Conservation (phyloP, 2,797 vertebrate genomes). For the Halcyon smyrnensis region DNA sequence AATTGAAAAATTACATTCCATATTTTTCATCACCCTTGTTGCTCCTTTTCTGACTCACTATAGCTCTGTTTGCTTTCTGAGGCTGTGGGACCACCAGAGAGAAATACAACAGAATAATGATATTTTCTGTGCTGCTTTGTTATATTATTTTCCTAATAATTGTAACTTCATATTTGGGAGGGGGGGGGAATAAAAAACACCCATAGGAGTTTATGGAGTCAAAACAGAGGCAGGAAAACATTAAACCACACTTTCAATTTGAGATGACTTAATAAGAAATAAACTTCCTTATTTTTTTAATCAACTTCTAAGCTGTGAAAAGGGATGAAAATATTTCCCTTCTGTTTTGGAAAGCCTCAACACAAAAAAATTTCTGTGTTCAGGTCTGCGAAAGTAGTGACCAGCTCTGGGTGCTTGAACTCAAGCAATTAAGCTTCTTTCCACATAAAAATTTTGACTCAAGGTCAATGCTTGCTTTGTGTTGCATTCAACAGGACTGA, state of each 20-base stretch:
- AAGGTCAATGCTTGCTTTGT: not conserved
- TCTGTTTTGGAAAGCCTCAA: not conserved
- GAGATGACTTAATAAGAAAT: not conserved
- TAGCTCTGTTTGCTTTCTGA: not conserved
- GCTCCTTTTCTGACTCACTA: not conserved
- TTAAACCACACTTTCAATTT: not conserved
- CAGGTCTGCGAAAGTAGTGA: not conserved
- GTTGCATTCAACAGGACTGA: not conserved
- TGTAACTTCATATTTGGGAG: not conserved
- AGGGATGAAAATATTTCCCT: not conserved
- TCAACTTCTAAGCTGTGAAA: not conserved
- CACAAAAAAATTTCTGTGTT: not conserved
- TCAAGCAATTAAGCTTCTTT: not conserved
- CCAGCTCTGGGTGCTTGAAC: not conserved
- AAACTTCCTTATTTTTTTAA: not conserved
- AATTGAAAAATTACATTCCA: not conserved
- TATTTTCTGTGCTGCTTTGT: not conserved
- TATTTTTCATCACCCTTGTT: not conserved
- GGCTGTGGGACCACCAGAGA: not conserved
- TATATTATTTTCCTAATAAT: not conserved
- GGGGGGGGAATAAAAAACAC: rapidly evolving
- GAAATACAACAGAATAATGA: not conserved
- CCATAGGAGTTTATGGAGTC: not conserved
- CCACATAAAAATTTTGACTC: not conserved
- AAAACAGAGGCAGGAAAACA: not conserved